Conservation (phyloP, 1,140 invertebrate genomes). For the Lucilia sericata region DNA sequence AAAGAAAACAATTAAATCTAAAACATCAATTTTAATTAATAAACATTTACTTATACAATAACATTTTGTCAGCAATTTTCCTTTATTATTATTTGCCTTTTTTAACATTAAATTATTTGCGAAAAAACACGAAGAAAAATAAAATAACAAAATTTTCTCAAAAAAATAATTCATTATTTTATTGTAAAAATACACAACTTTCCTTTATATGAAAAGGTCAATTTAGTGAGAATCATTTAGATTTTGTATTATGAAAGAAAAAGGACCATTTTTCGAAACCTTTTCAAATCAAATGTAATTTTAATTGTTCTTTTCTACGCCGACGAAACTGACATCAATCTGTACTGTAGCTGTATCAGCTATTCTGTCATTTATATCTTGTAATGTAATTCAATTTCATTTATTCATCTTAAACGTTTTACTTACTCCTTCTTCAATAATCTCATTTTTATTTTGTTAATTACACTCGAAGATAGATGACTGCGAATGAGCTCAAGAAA, state of each 20-base stretch:
- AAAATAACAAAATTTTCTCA: too few species aligned
- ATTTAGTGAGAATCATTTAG: not conserved
- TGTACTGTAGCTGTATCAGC: not conserved
- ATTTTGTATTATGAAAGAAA: not conserved
- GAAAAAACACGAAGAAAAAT: too few species aligned
- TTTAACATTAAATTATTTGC: too few species aligned
- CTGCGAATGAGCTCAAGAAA: constrained; percentile 8
- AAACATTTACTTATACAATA: too few species aligned
- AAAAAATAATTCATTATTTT: not conserved
- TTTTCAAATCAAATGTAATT: not conserved
- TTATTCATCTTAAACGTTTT: not conserved
- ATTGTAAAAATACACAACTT: not conserved
- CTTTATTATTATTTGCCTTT: too few species aligned
- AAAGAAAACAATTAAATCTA: too few species aligned
- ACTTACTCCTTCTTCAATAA: constrained; percentile 9
- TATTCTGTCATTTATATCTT: not conserved
- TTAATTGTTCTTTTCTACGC: not conserved
- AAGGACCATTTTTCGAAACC: constrained; percentile 1
- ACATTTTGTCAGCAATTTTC: too few species aligned
- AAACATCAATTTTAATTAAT: too few species aligned
- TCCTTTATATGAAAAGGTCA: not conserved
- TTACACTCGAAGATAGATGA: constrained; percentile 19
- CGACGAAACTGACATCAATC: not conserved
- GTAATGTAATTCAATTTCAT: constrained; percentile 28
- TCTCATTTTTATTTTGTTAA: constrained; percentile 35